These are phyloP conservation scores for Dexiosoma caninum DNA, from an alignment of 2,888 invertebrate genomes.

Conservation along the genomic window DNA sequence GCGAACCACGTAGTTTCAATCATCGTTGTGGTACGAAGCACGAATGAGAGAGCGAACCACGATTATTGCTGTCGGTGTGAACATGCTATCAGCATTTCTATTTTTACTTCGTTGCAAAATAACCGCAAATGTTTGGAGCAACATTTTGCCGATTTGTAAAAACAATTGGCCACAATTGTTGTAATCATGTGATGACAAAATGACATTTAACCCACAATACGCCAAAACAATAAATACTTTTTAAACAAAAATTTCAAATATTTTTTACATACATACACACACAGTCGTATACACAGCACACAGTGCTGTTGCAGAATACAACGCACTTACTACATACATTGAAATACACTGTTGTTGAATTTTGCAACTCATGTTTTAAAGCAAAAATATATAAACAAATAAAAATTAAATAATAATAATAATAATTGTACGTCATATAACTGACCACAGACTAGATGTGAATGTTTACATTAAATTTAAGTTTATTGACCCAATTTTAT, in stretches of 20 bases:
- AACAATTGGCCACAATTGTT: slow-evolving; percentile 61
- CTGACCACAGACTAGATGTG: background rate
- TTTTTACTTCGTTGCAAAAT: slow-evolving; percentile 33
- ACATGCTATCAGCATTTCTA: slow-evolving; percentile 1
- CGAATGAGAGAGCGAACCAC: no score
- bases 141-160: slow-evolving; percentile 51
- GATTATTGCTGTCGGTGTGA: no score
- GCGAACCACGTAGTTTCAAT: no score
- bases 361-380: background rate
- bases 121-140: slow-evolving; percentile 56
- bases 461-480: no score
- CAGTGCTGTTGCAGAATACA: no score
- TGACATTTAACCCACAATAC: slow-evolving; percentile 61
- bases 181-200: slow-evolving; percentile 59
- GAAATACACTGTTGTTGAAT: no score
- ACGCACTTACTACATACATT: no score
- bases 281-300: background rate
- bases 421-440: background rate
- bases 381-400: background rate
- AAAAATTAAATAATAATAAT: no score
- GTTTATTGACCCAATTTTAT: no score
- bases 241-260: slow-evolving; percentile 20
- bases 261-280: background rate
- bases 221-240: slow-evolving; percentile 48
- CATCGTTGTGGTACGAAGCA: no score